Base-by-base conservation (phyloP, 1,140 invertebrate genomes). In the Drosophila auraria region DNA sequence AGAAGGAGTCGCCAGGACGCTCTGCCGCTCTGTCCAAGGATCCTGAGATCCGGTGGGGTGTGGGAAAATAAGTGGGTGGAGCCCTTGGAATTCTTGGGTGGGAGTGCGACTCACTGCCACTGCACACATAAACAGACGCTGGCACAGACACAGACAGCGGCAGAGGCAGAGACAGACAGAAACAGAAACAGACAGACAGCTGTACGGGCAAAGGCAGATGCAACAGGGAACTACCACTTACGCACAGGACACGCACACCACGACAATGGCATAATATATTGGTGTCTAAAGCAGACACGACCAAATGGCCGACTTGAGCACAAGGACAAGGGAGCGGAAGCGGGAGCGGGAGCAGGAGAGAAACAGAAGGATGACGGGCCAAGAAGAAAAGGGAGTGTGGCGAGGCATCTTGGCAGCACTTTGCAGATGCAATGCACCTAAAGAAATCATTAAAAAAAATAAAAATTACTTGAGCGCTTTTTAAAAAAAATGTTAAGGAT, bases 181-280 rank as follows among this genome's bases (percentile, higher is more conserved):
- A 9, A 53, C 50, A 38, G n/a, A 53, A n/a, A 51, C 47, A 4
- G 15, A 51, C 50, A 17, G 54, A n/a, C 17, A 56, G 33, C n/a
- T 56, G 54, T 20, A 40, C 30, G 23, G 30, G 44, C 44, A 45
- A 38, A 36, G 27, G 51, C 44, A 54, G 44, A 69, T 77, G 83
- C 83, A 86, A 77, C 83, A 78, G 83, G 74, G 66, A 82, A 70
- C 64, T 60, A 56, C 51, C 45, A 78, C 64, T 54, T 27, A 70
- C 72, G 40, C 69, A 30, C 14, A 57, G 57, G 61, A 49, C 74
- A 66, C 61, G 59, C 59, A 56, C 51, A 78, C 82, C 47, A 71
- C 47, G 60, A 63, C 74, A 76, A 79, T 76, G 66, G 53, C 79
- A 80, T 80, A 86, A 87, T 84, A 87, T 89, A 87, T 89, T 84